These are phyloP conservation scores for Dromaius novaehollandiae DNA, from an alignment of 2,113 vertebrate genomes.

Conservation along the genomic window DNA sequence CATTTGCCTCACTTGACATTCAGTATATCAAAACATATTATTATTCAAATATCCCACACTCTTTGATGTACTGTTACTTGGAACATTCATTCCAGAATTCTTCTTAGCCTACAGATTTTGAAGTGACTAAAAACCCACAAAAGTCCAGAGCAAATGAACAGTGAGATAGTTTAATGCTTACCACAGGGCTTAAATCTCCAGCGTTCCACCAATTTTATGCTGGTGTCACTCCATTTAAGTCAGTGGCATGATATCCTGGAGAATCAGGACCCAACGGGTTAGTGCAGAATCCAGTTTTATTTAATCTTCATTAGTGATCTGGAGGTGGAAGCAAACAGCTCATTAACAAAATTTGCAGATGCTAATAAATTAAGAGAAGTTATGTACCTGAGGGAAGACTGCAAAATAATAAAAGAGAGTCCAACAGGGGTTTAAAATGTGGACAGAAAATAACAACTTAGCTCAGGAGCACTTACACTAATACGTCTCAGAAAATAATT, in stretches of 20 bases:
- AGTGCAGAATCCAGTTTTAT: constrained; percentile 30
- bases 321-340: constrained; percentile 59
- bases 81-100: background rate
- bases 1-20: background rate
- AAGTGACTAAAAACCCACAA: background rate
- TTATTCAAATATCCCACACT: background rate
- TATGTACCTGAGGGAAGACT: constrained; percentile 44
- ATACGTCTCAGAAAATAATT: constrained; percentile 36
- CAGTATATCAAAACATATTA: background rate
- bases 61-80: background rate
- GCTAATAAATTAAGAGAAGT: constrained; percentile 64
- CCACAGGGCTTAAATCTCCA: background rate
- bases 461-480: constrained; percentile 8
- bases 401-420: constrained; percentile 57
- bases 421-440: constrained; percentile 34
- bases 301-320: constrained; percentile 67
- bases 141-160: background rate
- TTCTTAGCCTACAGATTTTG: background rate
- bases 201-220: background rate
- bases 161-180: background rate
- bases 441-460: constrained; percentile 52
- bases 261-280: constrained; percentile 37
- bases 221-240: background rate
- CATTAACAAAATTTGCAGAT: constrained; percentile 60
- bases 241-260: background rate